Evolutionary conservation across 2,888 invertebrate species (phyloP), one percentile per base, ranked within the genome.

Genomic region (Diaphora mendica): DNA sequence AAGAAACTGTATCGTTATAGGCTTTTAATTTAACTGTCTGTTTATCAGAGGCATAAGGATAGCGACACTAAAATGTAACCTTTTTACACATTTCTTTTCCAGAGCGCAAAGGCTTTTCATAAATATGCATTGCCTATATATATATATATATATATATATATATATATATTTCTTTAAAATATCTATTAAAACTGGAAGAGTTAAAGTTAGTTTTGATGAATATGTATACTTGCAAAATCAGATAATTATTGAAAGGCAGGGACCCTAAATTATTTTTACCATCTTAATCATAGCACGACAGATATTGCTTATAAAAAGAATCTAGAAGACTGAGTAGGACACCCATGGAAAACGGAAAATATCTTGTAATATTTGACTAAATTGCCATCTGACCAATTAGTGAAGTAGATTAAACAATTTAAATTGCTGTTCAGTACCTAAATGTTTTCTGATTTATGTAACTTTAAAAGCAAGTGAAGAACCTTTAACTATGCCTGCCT

Each of bases 361-460:
- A 81, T 81, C 78, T 79, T 73, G 39, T 11, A 81, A 74, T 78
- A 80, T 77, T 82, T 78, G 75, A 79, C 76, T 81, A 76, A 33
- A 72, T 69, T 68, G 39, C 55, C 68, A 73, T 64, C 78, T 78
- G 68, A 55, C 72, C 17, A 67, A 71, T 76, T 71, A 74, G 39
- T 62, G 72, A 67, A 75, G 70, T 70, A 70, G 67, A 75, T 80
- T 79, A 84, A 79, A 75, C 76, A 76, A 77, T 81, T 80, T 76
- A 78, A 79, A 66, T 76, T 77, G n/a, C n/a, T n/a, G n/a, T n/a
- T n/a, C n/a, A n/a, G n/a, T n/a, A n/a, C n/a, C n/a, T n/a, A n/a
- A n/a, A n/a, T 39, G 20, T 15, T 59, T 35, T 68, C 9, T 23
- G 23, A 23, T 9, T 2, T 51, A 55, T 55, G 5, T 55, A n/a